Percentiles rank a stretch among this genome's conserved stretches.
phyloP scores from a whole-genome alignment of 2,888 invertebrate species.

The Yponomeuta sedellus region DNA sequence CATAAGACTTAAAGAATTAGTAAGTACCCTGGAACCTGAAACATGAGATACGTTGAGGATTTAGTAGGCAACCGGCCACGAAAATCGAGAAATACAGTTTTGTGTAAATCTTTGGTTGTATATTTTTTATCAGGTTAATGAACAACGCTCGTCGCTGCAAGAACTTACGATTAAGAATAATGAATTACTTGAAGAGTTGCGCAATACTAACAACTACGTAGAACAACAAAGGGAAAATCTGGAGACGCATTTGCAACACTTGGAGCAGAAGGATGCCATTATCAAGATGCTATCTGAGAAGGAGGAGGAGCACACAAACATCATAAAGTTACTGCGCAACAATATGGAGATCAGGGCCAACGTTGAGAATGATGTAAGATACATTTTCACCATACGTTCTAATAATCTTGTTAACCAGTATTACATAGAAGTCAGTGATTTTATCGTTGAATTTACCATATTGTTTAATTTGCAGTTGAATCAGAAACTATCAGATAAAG shows the following conservation, averaged over 20 bases:
- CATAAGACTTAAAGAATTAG: neutral
- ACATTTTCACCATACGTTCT: neutral
- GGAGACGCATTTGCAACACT: constrained; percentile 35
- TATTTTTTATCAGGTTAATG: constrained; percentile 37
- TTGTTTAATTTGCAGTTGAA: constrained; percentile 36
- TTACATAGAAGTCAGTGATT: neutral
- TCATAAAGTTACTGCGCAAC: constrained; percentile 48
- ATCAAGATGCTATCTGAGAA: constrained; percentile 52
- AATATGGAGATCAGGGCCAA: constrained; percentile 50
- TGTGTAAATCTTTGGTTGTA: neutral
- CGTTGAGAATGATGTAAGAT: constrained; percentile 46
- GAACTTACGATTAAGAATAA: constrained; percentile 42
- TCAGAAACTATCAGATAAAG: constrained; percentile 48
- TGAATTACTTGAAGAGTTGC: constrained; percentile 41
- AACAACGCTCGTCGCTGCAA: constrained; percentile 44
- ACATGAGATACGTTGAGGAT: too few relatives aligned
- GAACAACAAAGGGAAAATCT: constrained; percentile 34
- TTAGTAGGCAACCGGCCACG: too few relatives aligned
- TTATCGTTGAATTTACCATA: neutral
- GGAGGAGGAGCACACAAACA: constrained; percentile 54
- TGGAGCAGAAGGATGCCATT: constrained; percentile 43
- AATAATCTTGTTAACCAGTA: neutral
- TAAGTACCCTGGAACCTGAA: neutral
- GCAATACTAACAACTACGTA: constrained; percentile 44
- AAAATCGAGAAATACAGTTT: too few relatives aligned